Conservation (phyloP, 2,888 invertebrate genomes). For the Diarsia mendica region DNA sequence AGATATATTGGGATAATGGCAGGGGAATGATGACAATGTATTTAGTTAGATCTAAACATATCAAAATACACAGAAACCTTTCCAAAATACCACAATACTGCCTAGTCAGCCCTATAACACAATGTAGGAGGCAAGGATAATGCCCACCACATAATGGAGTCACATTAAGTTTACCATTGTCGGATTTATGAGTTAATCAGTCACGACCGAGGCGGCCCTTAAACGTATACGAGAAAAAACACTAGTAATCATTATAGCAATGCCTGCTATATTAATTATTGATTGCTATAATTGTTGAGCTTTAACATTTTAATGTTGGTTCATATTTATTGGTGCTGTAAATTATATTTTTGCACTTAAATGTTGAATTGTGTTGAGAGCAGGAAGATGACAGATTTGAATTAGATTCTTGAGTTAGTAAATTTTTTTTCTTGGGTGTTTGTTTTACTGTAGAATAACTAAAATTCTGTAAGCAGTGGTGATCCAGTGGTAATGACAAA, state of each 20-base stretch:
- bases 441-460: too few species aligned
- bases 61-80: neutral
- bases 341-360: conserved; percentile 30
- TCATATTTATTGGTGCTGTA: conserved; percentile 32
- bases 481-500: too few species aligned
- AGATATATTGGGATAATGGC: too few species aligned
- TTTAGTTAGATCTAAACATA: neutral
- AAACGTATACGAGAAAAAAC: conserved; percentile 67
- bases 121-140: conserved; percentile 84
- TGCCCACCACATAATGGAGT: conserved; percentile 77
- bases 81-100: neutral
- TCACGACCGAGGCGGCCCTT: conserved; percentile 73
- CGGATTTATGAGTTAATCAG: conserved; percentile 81
- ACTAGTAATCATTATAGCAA: conserved; percentile 45
- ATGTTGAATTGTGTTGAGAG: neutral
- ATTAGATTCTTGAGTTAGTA: neutral
- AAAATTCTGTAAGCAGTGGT: too few species aligned
- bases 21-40: too few species aligned
- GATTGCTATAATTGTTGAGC: conserved; percentile 47
- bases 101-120: conserved; percentile 75
- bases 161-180: conserved; percentile 80
- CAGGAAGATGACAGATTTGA: neutral
- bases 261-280: conserved; percentile 45
- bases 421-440: neutral
- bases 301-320: conserved; percentile 30